Evolutionary conservation across 2,888 invertebrate genomes (phyloP), one percentile per base, ranked within the genome.

Genomic region (Hirtodrosophila confusa): DNA sequence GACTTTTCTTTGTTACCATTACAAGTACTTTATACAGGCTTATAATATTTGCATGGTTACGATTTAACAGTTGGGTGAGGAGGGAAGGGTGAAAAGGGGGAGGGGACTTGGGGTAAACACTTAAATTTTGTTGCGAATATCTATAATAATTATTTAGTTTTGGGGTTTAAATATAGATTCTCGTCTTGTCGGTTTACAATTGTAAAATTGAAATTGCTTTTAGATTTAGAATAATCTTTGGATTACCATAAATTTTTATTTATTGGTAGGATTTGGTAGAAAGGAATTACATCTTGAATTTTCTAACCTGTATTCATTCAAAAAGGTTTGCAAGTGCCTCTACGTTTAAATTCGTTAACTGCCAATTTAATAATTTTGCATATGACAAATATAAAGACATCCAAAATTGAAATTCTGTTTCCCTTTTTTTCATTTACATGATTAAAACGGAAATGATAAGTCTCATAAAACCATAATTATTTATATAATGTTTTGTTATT

Each of bases 191-290:
- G 47, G 55, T 68, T 60, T 63, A 48, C 57, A 73, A 70, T 79
- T 76, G 75, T 83, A 80, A 76, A 87, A 83, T 80, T 80, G 75
- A 77, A 88, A 89, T 88, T 89, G 89, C 89, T 89, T 88, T 70
- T 85, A 77, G 83, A 86, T 89, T 89, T 88, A 88, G 86, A 89
- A 89, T 88, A 50, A 50, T 74, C 66, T 12, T 70, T 50, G 4
- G 31, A 4, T 31, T 31, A 17, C 17, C 17, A 17, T 17, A 17
- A 50, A 49, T 36, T 5, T 35, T 44, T 44, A 49, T 7, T 40
- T 27, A 33, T 17, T 27, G 39, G 33, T 10, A 17, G 24, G 23
- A 24, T 40, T 31, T 43, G 49, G 39, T 41, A 31, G 44, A 53
- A 53, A 23, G 7, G 33, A 12, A 23, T 49, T 41, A 41, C 12